Evolutionary conservation across 2,113 vertebrate species (phyloP).

Genomic region (Eira barbara): DNA sequence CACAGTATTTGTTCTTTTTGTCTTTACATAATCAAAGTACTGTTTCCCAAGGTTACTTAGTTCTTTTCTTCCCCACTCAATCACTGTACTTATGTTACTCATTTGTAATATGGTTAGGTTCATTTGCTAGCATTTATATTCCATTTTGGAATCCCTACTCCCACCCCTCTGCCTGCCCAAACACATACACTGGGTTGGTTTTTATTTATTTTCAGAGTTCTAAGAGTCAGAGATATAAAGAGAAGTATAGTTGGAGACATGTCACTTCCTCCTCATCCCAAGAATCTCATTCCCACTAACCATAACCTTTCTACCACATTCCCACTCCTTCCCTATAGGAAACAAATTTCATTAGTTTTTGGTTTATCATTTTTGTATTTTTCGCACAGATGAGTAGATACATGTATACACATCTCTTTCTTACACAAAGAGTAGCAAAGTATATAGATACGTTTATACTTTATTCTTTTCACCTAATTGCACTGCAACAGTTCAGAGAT

Average conservation of each 20-base stretch:
- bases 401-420: background rate
- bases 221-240: background rate
- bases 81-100: background rate
- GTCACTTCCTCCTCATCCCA: background rate
- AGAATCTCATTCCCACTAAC: background rate
- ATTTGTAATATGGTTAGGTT: background rate
- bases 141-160: background rate
- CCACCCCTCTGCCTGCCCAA: background rate
- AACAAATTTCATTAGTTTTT: background rate
- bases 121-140: background rate
- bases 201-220: background rate
- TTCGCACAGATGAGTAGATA: background rate
- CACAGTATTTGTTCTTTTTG: background rate
- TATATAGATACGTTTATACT: background rate
- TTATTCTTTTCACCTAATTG: background rate
- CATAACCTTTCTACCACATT: background rate
- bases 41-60: background rate
- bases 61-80: background rate
- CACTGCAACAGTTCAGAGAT: background rate
- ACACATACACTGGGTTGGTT: background rate
- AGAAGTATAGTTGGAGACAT: background rate
- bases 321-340: background rate
- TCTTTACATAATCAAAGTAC: background rate
- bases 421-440: background rate
- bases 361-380: background rate